phyloP scores from a whole-genome alignment of 1,140 invertebrate genomes.

The Heliconius eleuchia region DNA sequence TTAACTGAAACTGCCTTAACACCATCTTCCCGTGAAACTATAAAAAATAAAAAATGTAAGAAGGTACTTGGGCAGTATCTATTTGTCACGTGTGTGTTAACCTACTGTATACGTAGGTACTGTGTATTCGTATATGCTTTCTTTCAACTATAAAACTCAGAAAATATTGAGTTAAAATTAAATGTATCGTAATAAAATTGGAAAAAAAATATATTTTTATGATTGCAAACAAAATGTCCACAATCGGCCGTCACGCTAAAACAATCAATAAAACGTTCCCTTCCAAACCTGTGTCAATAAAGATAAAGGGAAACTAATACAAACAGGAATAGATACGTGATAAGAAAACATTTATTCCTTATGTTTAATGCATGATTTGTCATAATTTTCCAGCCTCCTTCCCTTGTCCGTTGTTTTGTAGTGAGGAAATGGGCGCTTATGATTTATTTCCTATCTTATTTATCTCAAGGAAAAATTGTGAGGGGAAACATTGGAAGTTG shows the following conservation, averaged over 20 bases:
- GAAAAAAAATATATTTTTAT: conserved; percentile 21
- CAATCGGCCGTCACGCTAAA: conserved; percentile 51
- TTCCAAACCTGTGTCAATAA: conserved; percentile 78
- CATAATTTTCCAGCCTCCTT: conserved; percentile 77
- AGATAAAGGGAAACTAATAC: conserved; percentile 81
- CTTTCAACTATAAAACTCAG: background rate
- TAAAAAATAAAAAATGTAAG: too few relatives aligned
- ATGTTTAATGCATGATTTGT: conserved; percentile 82
- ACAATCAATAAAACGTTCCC: conserved; percentile 67
- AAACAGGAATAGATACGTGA: conserved; percentile 80
- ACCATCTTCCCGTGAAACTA: too few relatives aligned
- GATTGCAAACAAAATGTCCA: conserved; percentile 28
- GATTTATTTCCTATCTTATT: conserved; percentile 78
- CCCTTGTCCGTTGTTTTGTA: conserved; percentile 73
- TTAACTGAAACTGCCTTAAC: too few relatives aligned
- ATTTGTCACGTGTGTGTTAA: background rate
- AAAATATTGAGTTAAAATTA: background rate
- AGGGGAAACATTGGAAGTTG: conserved; percentile 56
- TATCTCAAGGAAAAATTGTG: conserved; percentile 71
- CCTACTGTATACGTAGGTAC: background rate
- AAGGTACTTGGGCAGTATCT: background rate
- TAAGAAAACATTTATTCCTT: conserved; percentile 81
- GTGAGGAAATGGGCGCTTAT: conserved; percentile 71
- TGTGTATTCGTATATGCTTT: background rate
- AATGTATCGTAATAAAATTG: background rate